phyloP scores from a whole-genome alignment of 2,888 invertebrate genomes.

The Caradrina clavipalpis region DNA sequence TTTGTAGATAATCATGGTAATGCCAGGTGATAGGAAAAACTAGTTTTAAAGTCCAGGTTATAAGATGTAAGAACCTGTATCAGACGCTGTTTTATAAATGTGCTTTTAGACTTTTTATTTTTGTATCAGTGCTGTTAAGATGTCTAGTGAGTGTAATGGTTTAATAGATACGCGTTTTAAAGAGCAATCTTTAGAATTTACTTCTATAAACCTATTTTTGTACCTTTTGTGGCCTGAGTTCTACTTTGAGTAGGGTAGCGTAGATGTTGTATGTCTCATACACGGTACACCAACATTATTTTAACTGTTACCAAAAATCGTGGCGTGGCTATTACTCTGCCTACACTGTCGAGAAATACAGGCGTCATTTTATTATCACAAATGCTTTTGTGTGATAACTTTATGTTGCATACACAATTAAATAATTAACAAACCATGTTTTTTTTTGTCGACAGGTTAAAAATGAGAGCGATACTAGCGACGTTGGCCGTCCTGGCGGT shows the following conservation, averaged over 20 bases:
- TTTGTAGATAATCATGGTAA: slow-evolving; percentile 31
- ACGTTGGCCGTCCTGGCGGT: slow-evolving; percentile 87
- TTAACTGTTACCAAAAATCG: not conserved
- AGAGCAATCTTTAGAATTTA: no score
- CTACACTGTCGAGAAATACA: not conserved
- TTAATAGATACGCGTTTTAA: not conserved
- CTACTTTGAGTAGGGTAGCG: no score
- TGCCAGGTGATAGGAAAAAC: slow-evolving; percentile 29
- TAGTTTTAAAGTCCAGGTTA: slow-evolving; percentile 25
- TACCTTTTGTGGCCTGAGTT: no score
- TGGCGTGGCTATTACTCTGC: not conserved
- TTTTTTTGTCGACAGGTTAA: slow-evolving; percentile 79
- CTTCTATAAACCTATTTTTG: no score
- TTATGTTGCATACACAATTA: not conserved
- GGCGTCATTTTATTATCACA: not conserved
- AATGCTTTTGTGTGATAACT: not conserved
- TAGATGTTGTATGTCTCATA: no score
- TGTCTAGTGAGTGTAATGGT: not conserved
- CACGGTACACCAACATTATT: no score
- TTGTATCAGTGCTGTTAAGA: not conserved
- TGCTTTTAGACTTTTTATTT: slow-evolving; percentile 4
- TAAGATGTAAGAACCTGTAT: slow-evolving; percentile 28
- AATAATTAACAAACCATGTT: slow-evolving; percentile 15
- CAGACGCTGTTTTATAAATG: not conserved
- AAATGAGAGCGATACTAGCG: slow-evolving; percentile 84